phyloP scores from a whole-genome alignment of 2,113 vertebrate genomes.

The Xiphophorus hellerii region DNA sequence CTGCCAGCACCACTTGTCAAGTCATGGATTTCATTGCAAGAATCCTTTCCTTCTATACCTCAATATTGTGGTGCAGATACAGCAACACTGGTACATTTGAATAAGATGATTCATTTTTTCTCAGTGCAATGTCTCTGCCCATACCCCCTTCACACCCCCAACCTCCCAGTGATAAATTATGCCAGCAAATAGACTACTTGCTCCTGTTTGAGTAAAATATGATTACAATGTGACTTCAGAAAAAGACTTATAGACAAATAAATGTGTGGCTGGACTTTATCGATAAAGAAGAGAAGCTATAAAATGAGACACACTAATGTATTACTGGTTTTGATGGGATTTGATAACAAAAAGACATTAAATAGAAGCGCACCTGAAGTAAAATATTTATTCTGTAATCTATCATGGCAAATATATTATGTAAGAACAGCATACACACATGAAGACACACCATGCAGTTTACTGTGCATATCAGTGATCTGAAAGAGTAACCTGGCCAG shows the following conservation, averaged over 20 bases:
- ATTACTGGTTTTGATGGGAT: neutral
- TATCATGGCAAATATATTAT: slow-evolving; percentile 6
- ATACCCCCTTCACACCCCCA: neutral
- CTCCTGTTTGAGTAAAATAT: neutral
- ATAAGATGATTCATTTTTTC: neutral
- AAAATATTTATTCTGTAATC: slow-evolving; percentile 6
- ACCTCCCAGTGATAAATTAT: neutral
- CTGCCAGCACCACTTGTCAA: neutral
- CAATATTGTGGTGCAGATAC: neutral
- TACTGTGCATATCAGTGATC: slow-evolving; percentile 65
- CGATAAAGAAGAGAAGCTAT: neutral
- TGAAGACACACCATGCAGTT: slow-evolving; percentile 28
- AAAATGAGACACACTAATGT: neutral
- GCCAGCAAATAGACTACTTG: neutral
- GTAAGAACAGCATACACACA: slow-evolving; percentile 18
- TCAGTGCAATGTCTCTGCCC: neutral
- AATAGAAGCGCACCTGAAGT: neutral
- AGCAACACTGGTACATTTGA: neutral
- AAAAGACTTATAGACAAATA: neutral
- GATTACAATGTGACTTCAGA: neutral
- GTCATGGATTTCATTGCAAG: no score
- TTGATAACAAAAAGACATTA: neutral
- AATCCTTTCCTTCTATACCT: no score
- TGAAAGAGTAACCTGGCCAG: slow-evolving; percentile 71
- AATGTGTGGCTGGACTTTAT: neutral